A percentile compares a stretch with the other conserved stretches of the same genome.
These are phyloP conservation scores for Atrichornis clamosus DNA, from an alignment of 2,113 vertebrate genomes.

Conservation along the genomic window DNA sequence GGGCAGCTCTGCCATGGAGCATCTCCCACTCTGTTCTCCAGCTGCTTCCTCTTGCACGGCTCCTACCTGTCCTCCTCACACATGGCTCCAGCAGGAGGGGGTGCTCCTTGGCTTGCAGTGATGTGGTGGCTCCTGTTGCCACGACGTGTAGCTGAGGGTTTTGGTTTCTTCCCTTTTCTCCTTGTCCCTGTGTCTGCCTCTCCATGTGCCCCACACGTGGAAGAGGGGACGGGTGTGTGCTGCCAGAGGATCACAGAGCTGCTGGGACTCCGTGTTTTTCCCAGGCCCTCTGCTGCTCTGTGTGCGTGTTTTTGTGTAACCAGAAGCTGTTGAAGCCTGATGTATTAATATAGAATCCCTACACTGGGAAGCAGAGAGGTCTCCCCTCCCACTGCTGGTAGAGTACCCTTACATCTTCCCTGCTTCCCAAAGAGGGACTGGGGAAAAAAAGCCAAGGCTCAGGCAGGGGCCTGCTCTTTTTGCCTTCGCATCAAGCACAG, in stretches of 20 bases:
- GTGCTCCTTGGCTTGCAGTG: not conserved
- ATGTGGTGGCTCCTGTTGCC: accelerated
- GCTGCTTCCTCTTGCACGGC: not conserved
- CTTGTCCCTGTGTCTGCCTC: accelerated
- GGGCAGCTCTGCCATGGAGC: not conserved
- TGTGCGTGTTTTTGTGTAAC: not conserved
- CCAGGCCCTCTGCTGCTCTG: not conserved
- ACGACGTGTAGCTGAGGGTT: accelerated
- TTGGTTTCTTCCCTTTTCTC: not conserved
- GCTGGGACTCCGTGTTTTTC: not conserved
- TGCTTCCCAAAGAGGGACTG: not conserved
- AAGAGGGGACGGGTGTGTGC: not conserved
- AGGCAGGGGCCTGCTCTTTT: not conserved
- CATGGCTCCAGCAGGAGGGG: accelerated
- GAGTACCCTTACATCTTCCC: constrained; percentile 1
- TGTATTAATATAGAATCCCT: constrained; percentile 16
- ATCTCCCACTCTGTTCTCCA: not conserved
- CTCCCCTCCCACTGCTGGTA: not conserved
- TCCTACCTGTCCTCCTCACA: accelerated
- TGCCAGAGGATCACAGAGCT: not conserved
- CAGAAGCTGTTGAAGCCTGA: not conserved
- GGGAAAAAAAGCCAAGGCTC: not conserved
- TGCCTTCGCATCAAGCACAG: not conserved
- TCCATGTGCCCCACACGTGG: accelerated
- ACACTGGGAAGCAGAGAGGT: not conserved